These are phyloP conservation scores for Erebia ligea DNA, from an alignment of 2,888 invertebrate genomes.

Conservation along the genomic window DNA sequence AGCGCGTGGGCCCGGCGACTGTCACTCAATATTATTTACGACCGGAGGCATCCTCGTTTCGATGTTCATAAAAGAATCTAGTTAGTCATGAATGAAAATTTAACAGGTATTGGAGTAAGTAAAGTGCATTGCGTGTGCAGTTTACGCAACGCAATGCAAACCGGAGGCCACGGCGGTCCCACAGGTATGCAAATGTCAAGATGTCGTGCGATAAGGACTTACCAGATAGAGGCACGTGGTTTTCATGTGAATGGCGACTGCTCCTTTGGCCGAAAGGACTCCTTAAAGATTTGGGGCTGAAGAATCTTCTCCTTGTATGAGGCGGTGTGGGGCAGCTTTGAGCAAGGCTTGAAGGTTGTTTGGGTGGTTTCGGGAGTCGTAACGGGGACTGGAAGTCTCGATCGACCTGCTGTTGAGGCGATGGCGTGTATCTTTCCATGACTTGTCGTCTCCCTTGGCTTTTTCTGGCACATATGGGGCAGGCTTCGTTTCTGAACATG, in stretches of 20 bases:
- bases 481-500: conserved; percentile 95
- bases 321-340: conserved; percentile 93
- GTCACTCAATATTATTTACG: conserved; percentile 73
- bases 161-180: conserved; percentile 52
- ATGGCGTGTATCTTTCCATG: conserved; percentile 75
- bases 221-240: conserved; percentile 89
- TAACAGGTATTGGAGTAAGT: conserved; percentile 56
- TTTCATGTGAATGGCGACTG: conserved; percentile 79
- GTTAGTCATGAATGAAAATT: conserved; percentile 61
- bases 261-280: conserved; percentile 88
- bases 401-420: conserved; percentile 69
- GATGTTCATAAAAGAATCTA: conserved; percentile 52
- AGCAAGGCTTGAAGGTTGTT: conserved; percentile 79
- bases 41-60: conserved; percentile 57
- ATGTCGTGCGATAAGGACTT: conserved; percentile 56
- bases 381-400: conserved; percentile 79
- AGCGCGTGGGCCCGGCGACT: conserved; percentile 71
- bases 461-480: conserved; percentile 90
- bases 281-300: conserved; percentile 90
- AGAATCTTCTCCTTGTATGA: conserved; percentile 89
- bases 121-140: conserved; percentile 54
- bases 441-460: conserved; percentile 69
- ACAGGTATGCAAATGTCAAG: conserved; percentile 56
- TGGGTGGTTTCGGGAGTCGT: conserved; percentile 84
- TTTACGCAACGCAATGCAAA: conserved; percentile 62